Base-by-base conservation (phyloP, 2,888 invertebrate species). In the Eupsilia transversa region DNA sequence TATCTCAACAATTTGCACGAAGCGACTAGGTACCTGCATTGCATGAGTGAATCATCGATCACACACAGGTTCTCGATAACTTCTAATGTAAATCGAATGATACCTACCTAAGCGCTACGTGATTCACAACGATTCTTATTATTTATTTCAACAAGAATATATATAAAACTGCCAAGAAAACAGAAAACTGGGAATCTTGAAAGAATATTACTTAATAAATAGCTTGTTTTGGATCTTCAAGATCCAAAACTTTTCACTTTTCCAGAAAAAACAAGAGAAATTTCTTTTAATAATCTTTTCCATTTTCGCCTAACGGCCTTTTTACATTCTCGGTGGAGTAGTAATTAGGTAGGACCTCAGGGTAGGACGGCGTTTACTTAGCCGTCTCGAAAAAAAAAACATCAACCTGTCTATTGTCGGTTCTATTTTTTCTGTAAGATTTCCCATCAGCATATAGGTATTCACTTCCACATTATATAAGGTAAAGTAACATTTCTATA, bases 21-120 rank as follows among this genome's bases (percentile, higher is more conserved):
- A 65, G 56, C 56, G 14, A 38, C 33, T 63, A n/a, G n/a, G n/a
- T n/a, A 78, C 78, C 72, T 72, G 49, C 52, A 54, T 72, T 80
- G 80, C 82, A 69, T 82, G 68, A 77, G 72, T 80, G 80, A 81
- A 69, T 82, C 79, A 78, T 33, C 46, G 5, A 79, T 82, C 64
- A 46, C 79, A 54, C 63, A 46, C 79, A 49, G 33, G 66, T 67
- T 60, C 72, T 72, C 65, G 57, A 69, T 77, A 77, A 67, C 17
- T 38, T 52, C 38, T 61, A 80, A 82, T 77, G 65, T 69, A 27
- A 69, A 61, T 71, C 35, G 10, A 72, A 82, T 70, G 49, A 59
- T 41, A 20, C 30, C 14, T 30, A 49, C n/a, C n/a, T 75, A 59
- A 60, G 49, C 82, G 38, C 35, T 59, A n/a, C 65, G 56, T 80